Base-by-base conservation (phyloP, 2,797 vertebrate genomes). In the Microctenopoma steveboyesi region DNA sequence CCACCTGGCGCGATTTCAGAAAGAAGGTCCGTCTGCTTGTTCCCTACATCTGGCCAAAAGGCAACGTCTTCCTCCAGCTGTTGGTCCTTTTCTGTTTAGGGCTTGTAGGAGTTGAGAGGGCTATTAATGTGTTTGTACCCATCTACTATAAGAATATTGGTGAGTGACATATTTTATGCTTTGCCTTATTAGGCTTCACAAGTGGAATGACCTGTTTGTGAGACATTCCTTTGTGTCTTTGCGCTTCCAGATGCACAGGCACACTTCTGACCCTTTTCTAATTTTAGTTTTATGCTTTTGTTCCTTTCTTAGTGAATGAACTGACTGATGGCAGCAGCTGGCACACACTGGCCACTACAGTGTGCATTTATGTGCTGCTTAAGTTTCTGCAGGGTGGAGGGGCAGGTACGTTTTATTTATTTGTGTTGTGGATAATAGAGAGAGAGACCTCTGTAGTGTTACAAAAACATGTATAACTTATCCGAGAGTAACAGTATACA, bases 301-400 rank as follows among this genome's bases (percentile, higher is more conserved):
- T 80, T 39, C n/a, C 22, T 28, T 27, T 63, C 47, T 50, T 80
- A 99, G 98, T 99, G 85, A 94, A 97, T 3, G 92, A 95, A 7
- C 91, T 99, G 86, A 96, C 96, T 0, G 68, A 80, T 1, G 90
- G 91, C 0, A 88, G 87, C 74, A 82, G 93, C 30, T 99, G 97
- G 97, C 83, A 35, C 51, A 85, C 88, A 10, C 30, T 99, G 86
- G 92, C 94, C 3, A 85, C 83, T 16, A 99, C 96, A 0, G 96
- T 99, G 74, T 94, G 92, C 42, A 52, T 89, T 60, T 99, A 98
- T 0, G 96, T 95, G 65, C 71, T 95, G 15, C 94, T 99, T 18
- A 99, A 98, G 92, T 92, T 99, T 79, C 76, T 99, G 69, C 97
- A 99, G 87, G 98, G 98, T 0, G 98, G 97, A 72, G 97, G 97